A percentile compares a stretch with the other conserved stretches of the same genome.
phyloP scores from a whole-genome alignment of 2,797 vertebrate genomes.

The Macroramphosus scolopax region DNA sequence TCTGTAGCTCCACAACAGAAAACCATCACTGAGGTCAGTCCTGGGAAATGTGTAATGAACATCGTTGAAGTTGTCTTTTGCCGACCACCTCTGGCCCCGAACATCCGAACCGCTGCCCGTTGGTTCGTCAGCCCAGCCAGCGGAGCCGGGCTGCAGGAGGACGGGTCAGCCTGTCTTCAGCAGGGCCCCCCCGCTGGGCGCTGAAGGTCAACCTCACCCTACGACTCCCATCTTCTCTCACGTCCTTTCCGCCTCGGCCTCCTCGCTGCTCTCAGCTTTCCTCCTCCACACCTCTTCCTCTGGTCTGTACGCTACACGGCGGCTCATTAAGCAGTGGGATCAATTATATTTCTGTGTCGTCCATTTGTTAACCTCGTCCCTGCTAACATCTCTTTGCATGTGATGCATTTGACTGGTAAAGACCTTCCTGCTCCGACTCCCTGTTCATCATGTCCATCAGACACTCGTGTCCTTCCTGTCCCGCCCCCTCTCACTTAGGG shows the following conservation, averaged over 20 bases:
- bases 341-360: background rate
- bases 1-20: too few relatives aligned
- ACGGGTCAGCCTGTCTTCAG: constrained; percentile 49
- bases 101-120: constrained; percentile 9
- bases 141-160: constrained; percentile 15
- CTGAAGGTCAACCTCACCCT: constrained; percentile 46
- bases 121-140: constrained; percentile 27
- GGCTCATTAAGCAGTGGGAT: background rate
- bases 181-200: constrained; percentile 37
- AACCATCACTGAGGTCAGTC: background rate
- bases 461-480: too few relatives aligned
- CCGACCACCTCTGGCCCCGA: constrained; percentile 1
- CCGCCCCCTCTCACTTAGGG: too few relatives aligned
- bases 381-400: too few relatives aligned
- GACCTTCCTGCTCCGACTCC: too few relatives aligned
- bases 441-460: too few relatives aligned
- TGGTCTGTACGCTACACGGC: background rate
- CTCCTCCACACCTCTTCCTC: background rate
- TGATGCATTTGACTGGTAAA: too few relatives aligned
- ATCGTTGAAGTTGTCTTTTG: constrained; percentile 9
- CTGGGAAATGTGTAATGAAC: too few relatives aligned
- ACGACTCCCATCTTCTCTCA: constrained; percentile 18
- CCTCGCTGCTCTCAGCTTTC: background rate
- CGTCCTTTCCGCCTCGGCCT: constrained; percentile 13
- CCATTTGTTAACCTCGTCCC: too few relatives aligned